Base-by-base conservation (phyloP, 2,888 invertebrate genomes). In the Meghimatium bilineatum region DNA sequence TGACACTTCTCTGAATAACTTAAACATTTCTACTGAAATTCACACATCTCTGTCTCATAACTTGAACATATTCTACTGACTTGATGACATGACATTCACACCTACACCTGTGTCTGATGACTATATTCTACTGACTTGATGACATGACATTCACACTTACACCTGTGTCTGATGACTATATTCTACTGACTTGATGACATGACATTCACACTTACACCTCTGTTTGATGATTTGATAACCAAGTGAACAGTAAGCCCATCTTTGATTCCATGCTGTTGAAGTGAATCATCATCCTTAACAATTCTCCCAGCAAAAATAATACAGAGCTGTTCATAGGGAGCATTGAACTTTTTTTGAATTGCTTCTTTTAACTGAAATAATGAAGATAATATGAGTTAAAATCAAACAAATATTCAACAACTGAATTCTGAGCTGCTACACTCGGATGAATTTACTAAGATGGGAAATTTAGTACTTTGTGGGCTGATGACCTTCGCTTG, bases 281-380 rank as follows among this genome's bases (percentile, higher is more conserved):
- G 94, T 67, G 96, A 96, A 92, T 99, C 99, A 87, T 95, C 95
- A 95, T 99, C 99, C 94, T 99, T 99, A 96, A 99, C 96, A 87
- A 99, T 99, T 95, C 99, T 99, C 83, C 99, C 99, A 94, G 98
- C 98, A 94, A 99, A 99, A 93, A 99, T 99, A 86, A 99, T 95
- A 94, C 98, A 98, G 90, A 99, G 94, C 92, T 97, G 97, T 91
- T 98, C 98, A 26, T 96, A 95, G 90, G 97, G 96, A 1, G 97
- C 96, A 63, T 86, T 87, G 94, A 98, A 98, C 93, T 96, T 96
- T 90, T 96, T 95, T 49, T 97, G 95, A 84, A 98, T 96, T 90
- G 96, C 95, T 91, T 96, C 96, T 94, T 97, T 97, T 91, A 98
- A 96, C 97, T 98, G 94, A 89, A 95, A 95, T 23, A n/a, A 14